These are phyloP conservation scores for Eclectus roratus DNA, from an alignment of 2,113 vertebrate genomes.

Conservation along the genomic window DNA sequence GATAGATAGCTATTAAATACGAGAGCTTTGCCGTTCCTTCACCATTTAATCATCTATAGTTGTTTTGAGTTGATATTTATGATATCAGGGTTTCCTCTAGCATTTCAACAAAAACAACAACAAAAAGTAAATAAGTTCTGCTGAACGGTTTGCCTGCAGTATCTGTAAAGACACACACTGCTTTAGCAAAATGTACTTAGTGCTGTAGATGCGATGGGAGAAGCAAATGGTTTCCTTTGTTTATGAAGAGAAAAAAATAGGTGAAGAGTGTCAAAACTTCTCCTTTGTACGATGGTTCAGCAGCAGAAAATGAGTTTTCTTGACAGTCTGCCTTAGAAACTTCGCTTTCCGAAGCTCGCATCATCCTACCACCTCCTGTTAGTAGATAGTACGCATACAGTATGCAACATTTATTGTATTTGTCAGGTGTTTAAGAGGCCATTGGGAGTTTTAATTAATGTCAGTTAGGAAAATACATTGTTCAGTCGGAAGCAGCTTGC, in stretches of 20 bases:
- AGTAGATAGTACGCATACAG: slow-evolving; percentile 72
- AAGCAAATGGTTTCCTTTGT: slow-evolving; percentile 43
- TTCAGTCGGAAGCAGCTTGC: slow-evolving; percentile 84
- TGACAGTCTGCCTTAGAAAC: slow-evolving; percentile 58
- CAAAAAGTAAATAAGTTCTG: slow-evolving; percentile 15
- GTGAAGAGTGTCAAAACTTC: background rate
- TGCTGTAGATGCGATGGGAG: background rate
- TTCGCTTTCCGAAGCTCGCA: slow-evolving; percentile 62
- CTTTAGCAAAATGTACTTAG: background rate
- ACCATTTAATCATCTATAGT: slow-evolving; percentile 24
- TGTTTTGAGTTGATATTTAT: slow-evolving; percentile 29
- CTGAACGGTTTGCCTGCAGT: background rate
- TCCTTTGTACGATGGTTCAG: slow-evolving; percentile 17
- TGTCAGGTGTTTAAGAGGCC: slow-evolving; percentile 88
- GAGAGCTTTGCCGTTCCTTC: slow-evolving; percentile 36
- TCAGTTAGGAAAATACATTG: slow-evolving; percentile 89
- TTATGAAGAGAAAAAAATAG: slow-evolving; percentile 22
- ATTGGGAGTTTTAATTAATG: slow-evolving; percentile 90
- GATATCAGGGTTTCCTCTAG: background rate
- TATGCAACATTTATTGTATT: slow-evolving; percentile 89
- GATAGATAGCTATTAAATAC: slow-evolving; percentile 61
- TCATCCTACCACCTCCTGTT: slow-evolving; percentile 73
- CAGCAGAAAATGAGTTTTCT: slow-evolving; percentile 46
- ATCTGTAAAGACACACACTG: background rate
- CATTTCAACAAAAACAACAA: slow-evolving; percentile 1